phyloP scores from a whole-genome alignment of 2,888 invertebrate species.

The Desoria tigrina region DNA sequence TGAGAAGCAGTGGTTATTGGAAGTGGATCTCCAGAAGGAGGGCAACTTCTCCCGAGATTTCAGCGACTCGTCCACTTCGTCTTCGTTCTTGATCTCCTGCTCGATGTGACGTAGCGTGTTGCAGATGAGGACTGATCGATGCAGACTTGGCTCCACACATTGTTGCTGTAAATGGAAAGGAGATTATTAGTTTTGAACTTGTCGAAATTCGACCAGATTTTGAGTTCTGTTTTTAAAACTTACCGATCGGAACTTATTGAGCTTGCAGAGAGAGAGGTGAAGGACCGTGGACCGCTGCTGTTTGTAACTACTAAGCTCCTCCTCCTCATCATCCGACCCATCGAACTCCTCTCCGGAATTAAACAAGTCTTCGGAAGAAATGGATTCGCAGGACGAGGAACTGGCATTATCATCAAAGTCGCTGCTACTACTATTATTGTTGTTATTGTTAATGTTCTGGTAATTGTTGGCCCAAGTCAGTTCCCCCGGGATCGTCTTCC shows the following conservation, averaged over 20 bases:
- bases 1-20: constrained; percentile 3
- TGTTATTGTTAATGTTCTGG: background rate
- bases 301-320: constrained; percentile 54
- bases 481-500: constrained; percentile 30
- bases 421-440: constrained; percentile 8
- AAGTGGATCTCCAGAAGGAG: constrained; percentile 46
- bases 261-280: constrained; percentile 59
- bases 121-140: constrained; percentile 60
- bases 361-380: constrained; percentile 52
- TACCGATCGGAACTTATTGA: constrained; percentile 56
- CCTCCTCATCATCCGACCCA: constrained; percentile 46
- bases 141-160: constrained; percentile 58
- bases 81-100: constrained; percentile 59
- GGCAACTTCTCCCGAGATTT: constrained; percentile 49
- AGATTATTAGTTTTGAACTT: constrained; percentile 1
- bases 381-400: constrained; percentile 51
- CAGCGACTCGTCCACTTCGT: constrained; percentile 53
- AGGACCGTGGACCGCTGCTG: constrained; percentile 58
- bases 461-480: background rate
- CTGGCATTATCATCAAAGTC: constrained; percentile 50
- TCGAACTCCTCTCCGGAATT: constrained; percentile 53
- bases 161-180: constrained; percentile 54
- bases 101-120: constrained; percentile 61
- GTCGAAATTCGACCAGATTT: too few relatives aligned
- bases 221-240: constrained; percentile 16